Evolutionary conservation across 2,888 invertebrate genomes (phyloP), one percentile per base, ranked within the genome.

Genomic region (Bombylius discolor): DNA sequence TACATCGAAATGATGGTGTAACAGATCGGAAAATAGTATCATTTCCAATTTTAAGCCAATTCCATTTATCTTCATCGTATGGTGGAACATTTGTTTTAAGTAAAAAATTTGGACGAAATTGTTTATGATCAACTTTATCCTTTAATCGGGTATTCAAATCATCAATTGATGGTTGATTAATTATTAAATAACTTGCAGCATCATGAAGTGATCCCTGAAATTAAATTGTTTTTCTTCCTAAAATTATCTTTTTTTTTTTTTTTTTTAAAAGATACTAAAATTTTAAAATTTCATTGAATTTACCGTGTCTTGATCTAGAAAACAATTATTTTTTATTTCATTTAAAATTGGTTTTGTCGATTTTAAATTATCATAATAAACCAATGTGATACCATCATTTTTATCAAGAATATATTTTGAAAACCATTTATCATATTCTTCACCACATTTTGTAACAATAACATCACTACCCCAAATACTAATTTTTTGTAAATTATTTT

Each of bases 381-480:
- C 39, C 7, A 42, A 42, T 42, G 11, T 74, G 54, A 78, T 75
- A 13, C 75, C 79, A 5, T 64, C 66, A 49, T 77, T 70, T 49
- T 79, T 75, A 52, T 75, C 73, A 48, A 79, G 69, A 52, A 82
- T 65, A 61, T 78, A 75, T 55, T 74, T 79, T 5, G 83, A 81
- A 62, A 89, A 72, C 89, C 89, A 89, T 56, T 80, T 78, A 5
- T 83, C 81, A 2, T 79, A 80, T 63, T 81, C 81, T 61, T 81
- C 80, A 1, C 89, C 89, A 69, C 87, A 87, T 67, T 89, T 87
- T 52, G 80, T 74, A 0, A 83, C 83, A 0, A 77, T 71, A 4
- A 85, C 79, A 1, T 71, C 64, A 13, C 75, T 73, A 33, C 76
- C 75, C 82, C 82, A 82, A 5, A 83, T 78, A 4, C 68, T 66